Percentiles rank a stretch among this genome's conserved stretches.
phyloP scores from a whole-genome alignment of 53 echinoderm and acorn worm genomes.

The Arbacia lixula region DNA sequence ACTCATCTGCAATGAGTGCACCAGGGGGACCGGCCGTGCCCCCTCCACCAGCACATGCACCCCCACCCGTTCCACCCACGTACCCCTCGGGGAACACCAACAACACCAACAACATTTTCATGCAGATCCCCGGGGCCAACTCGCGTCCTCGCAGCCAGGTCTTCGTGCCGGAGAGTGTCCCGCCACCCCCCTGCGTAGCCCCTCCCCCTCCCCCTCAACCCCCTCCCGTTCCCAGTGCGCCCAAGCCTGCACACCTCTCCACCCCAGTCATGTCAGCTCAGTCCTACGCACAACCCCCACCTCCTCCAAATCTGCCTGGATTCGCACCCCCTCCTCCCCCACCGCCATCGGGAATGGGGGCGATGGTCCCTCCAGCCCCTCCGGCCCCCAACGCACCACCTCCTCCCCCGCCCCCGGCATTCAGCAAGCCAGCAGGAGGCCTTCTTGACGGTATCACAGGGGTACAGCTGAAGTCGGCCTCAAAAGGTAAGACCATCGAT shows the following conservation, averaged over 20 bases:
- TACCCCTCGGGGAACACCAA: slow-evolving; percentile 8
- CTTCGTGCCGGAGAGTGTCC: background rate
- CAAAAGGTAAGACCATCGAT: slow-evolving; percentile 27
- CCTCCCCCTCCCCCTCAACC: slow-evolving; percentile 35
- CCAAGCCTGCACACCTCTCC: slow-evolving; percentile 29
- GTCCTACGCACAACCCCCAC: slow-evolving; percentile 47
- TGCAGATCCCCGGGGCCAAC: slow-evolving; percentile 65
- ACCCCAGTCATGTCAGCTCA: background rate
- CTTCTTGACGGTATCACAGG: slow-evolving; percentile 66
- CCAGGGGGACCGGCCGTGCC: slow-evolving; percentile 39
- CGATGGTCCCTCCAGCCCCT: background rate
- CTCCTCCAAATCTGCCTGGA: slow-evolving; percentile 44
- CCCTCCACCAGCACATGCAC: slow-evolving; percentile 66
- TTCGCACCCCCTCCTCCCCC: slow-evolving; percentile 62
- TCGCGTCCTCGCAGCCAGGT: slow-evolving; percentile 36
- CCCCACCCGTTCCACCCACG: slow-evolving; percentile 60
- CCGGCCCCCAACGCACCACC: slow-evolving; percentile 22
- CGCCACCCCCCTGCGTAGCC: slow-evolving; percentile 27
- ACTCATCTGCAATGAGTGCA: background rate
- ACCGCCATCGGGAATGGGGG: slow-evolving; percentile 17
- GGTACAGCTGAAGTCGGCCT: slow-evolving; percentile 66
- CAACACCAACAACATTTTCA: slow-evolving; percentile 63
- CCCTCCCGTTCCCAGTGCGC: slow-evolving; percentile 44
- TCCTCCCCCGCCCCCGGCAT: slow-evolving; percentile 62
- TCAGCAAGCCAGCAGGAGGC: slow-evolving; percentile 42